Percentiles rank a stretch among this genome's conserved stretches.
Evolutionary conservation across 2,888 invertebrate species (phyloP).

Genomic region (Mythimna loreyi): DNA sequence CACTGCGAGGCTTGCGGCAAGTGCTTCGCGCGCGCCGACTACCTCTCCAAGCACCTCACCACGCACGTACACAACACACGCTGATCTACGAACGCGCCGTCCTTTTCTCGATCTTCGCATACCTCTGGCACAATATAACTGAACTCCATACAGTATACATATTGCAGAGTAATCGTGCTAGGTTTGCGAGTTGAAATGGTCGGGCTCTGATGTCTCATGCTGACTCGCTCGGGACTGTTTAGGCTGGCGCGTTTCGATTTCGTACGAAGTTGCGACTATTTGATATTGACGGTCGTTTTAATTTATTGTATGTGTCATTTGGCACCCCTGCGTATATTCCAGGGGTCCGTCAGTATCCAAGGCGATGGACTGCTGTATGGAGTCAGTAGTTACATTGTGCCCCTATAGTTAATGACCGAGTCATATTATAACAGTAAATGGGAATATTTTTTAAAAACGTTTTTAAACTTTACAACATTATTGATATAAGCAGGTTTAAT

Average conservation of each 20-base stretch:
- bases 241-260: constrained; percentile 49
- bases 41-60: constrained; percentile 97
- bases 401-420: constrained; percentile 76
- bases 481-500: constrained; percentile 86
- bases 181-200: constrained; percentile 21
- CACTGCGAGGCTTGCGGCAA: constrained; percentile 98
- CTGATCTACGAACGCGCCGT: constrained; percentile 82
- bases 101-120: constrained; percentile 67
- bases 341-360: constrained; percentile 13
- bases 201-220: constrained; percentile 31
- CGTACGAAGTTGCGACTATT: constrained; percentile 48
- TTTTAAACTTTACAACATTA: constrained; percentile 87
- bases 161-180: constrained; percentile 25
- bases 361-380: constrained; percentile 42
- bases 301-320: constrained; percentile 29
- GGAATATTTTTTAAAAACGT: constrained; percentile 89
- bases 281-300: constrained; percentile 27
- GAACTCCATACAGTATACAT: constrained; percentile 46
- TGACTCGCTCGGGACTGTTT: constrained; percentile 58
- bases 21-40: constrained; percentile 97
- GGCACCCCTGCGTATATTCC: constrained; percentile 21
- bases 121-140: constrained; percentile 63
- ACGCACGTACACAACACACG: constrained; percentile 96
- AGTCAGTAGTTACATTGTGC: constrained; percentile 53
- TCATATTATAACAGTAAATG: constrained; percentile 84